Evolutionary conservation across 2,888 invertebrate genomes (phyloP), one percentile per base, ranked within the genome.

Genomic region (Balanococcus diminutus): DNA sequence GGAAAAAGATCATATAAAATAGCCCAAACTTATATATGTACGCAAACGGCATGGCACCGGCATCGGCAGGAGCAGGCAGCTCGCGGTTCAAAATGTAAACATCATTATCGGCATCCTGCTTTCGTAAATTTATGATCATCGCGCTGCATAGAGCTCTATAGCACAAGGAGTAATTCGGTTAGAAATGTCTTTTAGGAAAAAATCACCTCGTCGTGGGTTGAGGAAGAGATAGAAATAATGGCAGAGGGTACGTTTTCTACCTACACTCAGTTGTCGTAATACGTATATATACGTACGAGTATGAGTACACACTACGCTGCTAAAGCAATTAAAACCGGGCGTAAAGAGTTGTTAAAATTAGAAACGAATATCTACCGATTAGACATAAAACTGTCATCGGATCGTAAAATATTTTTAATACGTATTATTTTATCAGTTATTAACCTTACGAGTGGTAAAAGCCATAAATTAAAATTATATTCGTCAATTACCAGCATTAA

Each of bases 361-460:
- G 67, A 67, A 67, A 67, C 67, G 28, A 67, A 67, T 28, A 67
- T 67, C 67, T 67, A 67, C 67, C 56, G 28, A 67, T 67, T 67
- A 28, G 67, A 67, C 67, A 28, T 67, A 67, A 67, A 67, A 67
- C 67, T 67, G 67, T 67, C 67, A 67, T 28, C 16, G 67, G 28
- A 28, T 67, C 67, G 67, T 67, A 67, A 67, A 67, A 28, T 67
- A 67, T 28, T 67, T 67, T 67, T 67, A 28, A 67, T 67, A 67
- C 67, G 67, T 67, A 67, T 67, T n/a, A n/a, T n/a, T n/a, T 67
- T 67, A 67, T 67, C 67, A 67, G 67, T 67, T 67, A 67, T 67
- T 28, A 67, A 67, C 67, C 67, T 67, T 67, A 56, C 56, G 56
- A 67, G 67, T 67, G 28, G 67, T 67, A 67, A 67, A 67, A 67